phyloP scores from a whole-genome alignment of 2,797 vertebrate species.

The Oreonectes daqikongensis region DNA sequence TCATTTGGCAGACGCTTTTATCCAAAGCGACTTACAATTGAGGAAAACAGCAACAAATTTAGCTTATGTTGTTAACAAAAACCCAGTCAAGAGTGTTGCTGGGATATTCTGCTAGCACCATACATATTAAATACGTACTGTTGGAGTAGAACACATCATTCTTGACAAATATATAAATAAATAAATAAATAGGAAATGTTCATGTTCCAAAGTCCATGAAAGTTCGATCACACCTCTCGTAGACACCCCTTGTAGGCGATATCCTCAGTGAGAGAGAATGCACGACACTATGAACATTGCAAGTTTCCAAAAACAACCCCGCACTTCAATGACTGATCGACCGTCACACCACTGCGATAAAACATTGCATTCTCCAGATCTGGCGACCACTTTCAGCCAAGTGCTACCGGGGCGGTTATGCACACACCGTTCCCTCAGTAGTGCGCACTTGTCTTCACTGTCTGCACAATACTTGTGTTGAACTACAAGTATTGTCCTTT shows the following conservation, averaged over 20 bases:
- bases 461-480: background rate
- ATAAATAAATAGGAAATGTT: conserved; percentile 26
- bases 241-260: too few species aligned
- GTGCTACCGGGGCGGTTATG: background rate
- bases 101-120: background rate
- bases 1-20: too few species aligned
- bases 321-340: conserved; percentile 23
- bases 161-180: conserved; percentile 25
- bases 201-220: background rate
- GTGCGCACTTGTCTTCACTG: background rate
- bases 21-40: too few species aligned
- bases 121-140: background rate
- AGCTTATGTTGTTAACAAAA: conserved; percentile 35
- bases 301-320: conserved; percentile 27
- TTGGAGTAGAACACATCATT: conserved; percentile 1
- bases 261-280: conserved; percentile 15
- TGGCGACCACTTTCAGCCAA: background rate
- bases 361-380: background rate
- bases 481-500: conserved; percentile 20
- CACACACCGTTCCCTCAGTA: background rate
- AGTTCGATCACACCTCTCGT: background rate
- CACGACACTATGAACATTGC: conserved; percentile 9
- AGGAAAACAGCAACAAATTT: too few species aligned
- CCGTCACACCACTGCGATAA: conserved; percentile 4
- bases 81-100: background rate